Conservation (phyloP, 2,888 invertebrate genomes). For the Reticulitermes lucifugus region DNA sequence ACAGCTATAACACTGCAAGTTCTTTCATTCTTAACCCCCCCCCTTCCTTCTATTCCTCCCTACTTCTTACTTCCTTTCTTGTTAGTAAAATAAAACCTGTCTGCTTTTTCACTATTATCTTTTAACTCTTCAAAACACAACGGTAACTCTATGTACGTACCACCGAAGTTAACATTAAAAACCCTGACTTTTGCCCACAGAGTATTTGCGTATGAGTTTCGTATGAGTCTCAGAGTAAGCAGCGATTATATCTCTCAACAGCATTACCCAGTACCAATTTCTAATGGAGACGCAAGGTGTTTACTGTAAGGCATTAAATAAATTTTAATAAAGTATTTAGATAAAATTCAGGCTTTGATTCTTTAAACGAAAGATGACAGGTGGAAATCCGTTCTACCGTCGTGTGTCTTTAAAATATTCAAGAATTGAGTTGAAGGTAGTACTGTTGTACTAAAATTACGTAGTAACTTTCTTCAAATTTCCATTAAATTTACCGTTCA, state of each 20-base stretch:
- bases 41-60: neutral
- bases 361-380: too few species aligned
- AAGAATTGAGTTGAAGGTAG: neutral
- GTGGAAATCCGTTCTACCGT: too few species aligned
- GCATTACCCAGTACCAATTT: too few species aligned
- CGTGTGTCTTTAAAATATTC: neutral
- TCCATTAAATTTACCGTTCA: neutral
- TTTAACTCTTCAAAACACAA: too few species aligned
- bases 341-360: too few species aligned
- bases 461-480: neutral
- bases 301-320: too few species aligned
- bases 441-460: neutral
- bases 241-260: too few species aligned
- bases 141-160: too few species aligned
- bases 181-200: neutral
- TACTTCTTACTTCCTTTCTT: neutral
- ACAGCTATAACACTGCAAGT: slow-evolving; percentile 29
- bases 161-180: too few species aligned
- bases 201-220: neutral
- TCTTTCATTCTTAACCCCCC: neutral
- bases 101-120: neutral
- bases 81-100: slow-evolving; percentile 4
- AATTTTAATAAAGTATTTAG: too few species aligned
- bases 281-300: too few species aligned
- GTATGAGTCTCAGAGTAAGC: neutral